A percentile compares a stretch with the other conserved stretches of the same genome.
Conservation (phyloP, 2,888 invertebrate genomes). For the Mimachlamys varia region DNA sequence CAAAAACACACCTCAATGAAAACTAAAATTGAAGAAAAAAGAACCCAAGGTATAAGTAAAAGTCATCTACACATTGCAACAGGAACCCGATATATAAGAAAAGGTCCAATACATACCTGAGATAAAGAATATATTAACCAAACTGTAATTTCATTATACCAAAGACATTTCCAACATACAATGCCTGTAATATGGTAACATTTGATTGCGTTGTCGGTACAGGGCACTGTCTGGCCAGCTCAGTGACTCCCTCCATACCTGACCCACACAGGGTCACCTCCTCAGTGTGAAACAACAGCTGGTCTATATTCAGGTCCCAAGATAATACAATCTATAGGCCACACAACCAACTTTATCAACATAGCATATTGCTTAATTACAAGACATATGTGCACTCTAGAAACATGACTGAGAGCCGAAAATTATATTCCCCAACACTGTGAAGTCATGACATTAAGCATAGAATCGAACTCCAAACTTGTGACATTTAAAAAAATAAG, state of each 20-base stretch:
- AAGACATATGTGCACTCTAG: not conserved
- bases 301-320: not conserved
- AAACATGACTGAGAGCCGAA: not conserved
- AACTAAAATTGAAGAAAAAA: not conserved
- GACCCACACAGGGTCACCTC: conserved; percentile 12
- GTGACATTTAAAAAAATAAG: too few relatives aligned
- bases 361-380: not conserved
- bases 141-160: not conserved
- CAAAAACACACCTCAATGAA: not conserved
- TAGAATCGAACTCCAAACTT: too few relatives aligned
- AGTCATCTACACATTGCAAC: not conserved
- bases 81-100: not conserved
- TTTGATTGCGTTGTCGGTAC: not conserved
- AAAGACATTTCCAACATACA: not conserved
- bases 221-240: not conserved
- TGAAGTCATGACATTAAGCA: too few relatives aligned
- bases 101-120: not conserved
- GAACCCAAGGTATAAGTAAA: not conserved
- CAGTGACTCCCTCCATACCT: not conserved
- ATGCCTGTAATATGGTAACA: not conserved
- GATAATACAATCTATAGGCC: conserved; percentile 5
- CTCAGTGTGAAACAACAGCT: conserved; percentile 6
- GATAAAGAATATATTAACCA: conserved; percentile 1
- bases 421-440: too few relatives aligned
- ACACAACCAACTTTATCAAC: not conserved